These are phyloP conservation scores for Leucopsar rothschildi DNA, from an alignment of 2,113 vertebrate species.

Conservation along the genomic window DNA sequence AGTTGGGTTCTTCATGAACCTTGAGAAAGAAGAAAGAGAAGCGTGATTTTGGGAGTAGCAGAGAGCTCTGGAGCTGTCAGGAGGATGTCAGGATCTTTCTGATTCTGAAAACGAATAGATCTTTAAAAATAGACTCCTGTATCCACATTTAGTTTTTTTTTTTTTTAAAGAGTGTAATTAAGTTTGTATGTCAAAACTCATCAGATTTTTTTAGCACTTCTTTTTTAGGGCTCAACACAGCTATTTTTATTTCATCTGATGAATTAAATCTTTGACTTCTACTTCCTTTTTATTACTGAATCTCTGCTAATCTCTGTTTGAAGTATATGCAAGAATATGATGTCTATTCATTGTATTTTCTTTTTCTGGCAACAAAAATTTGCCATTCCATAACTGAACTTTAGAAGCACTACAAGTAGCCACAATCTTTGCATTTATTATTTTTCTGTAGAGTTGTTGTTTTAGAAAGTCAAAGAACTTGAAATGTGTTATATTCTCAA, in stretches of 20 bases:
- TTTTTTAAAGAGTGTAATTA: constrained; percentile 1
- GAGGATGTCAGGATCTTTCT: not conserved
- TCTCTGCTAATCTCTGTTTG: constrained; percentile 29
- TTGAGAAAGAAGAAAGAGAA: not conserved
- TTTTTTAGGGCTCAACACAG: constrained; percentile 41
- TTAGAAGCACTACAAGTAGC: not conserved
- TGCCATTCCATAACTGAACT: not conserved
- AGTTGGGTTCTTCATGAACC: not conserved
- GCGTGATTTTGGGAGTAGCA: not conserved
- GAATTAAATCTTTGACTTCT: constrained; percentile 37
- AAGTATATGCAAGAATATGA: constrained; percentile 24
- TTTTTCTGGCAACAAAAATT: constrained; percentile 17
- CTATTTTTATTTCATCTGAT: constrained; percentile 50
- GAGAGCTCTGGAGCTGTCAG: not conserved
- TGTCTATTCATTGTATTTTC: constrained; percentile 36
- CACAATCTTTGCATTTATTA: not conserved
- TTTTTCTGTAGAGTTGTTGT: not conserved
- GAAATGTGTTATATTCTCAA: not conserved
- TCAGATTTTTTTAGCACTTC: constrained; percentile 47
- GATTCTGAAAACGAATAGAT: not conserved
- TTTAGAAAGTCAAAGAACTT: not conserved
- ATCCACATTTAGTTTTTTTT: constrained; percentile 5
- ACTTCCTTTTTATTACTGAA: constrained; percentile 33
- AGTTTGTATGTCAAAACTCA: constrained; percentile 52
- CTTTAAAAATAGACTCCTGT: constrained; percentile 37